These are phyloP conservation scores for Coregonus sp. DNA, from an alignment of 2,797 vertebrate species.

Conservation along the genomic window DNA sequence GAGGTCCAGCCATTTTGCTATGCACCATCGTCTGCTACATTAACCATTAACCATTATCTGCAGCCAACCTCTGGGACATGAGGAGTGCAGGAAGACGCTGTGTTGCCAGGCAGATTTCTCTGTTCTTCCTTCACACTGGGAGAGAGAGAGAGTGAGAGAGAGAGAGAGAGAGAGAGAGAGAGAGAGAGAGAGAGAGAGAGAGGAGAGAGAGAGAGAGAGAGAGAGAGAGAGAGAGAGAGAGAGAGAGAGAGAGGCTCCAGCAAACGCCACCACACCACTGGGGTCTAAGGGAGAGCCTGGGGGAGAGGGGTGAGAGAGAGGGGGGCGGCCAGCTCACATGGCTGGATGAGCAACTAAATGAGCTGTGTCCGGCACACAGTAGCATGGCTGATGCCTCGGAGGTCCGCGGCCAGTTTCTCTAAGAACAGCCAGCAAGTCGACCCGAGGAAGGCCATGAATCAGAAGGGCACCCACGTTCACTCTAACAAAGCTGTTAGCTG, in stretches of 20 bases:
- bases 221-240: background rate
- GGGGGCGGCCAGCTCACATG: background rate
- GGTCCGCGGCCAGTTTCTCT: constrained; percentile 17
- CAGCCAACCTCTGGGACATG: background rate
- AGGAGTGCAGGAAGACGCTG: background rate
- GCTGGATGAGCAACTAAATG: constrained; percentile 28
- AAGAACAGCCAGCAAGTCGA: constrained; percentile 16
- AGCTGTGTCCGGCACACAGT: constrained; percentile 35
- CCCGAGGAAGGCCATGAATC: constrained; percentile 6
- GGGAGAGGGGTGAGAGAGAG: background rate
- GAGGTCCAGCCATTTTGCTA: background rate
- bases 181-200: background rate
- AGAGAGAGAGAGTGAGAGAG: constrained; percentile 17
- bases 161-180: constrained; percentile 12
- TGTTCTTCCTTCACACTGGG: constrained; percentile 23
- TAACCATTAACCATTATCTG: background rate
- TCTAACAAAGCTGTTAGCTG: background rate
- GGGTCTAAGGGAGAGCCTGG: background rate
- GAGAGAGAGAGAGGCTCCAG: constrained; percentile 4
- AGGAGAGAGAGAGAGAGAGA: constrained; percentile 7
- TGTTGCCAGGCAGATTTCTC: constrained; percentile 45
- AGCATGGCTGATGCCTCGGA: constrained; percentile 21
- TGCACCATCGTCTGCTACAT: background rate
- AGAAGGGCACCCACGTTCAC: background rate
- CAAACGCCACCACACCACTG: background rate